Percentiles rank a stretch among this genome's conserved stretches.
Conservation (phyloP, 2,113 vertebrate species). For the Cacatua alba region DNA sequence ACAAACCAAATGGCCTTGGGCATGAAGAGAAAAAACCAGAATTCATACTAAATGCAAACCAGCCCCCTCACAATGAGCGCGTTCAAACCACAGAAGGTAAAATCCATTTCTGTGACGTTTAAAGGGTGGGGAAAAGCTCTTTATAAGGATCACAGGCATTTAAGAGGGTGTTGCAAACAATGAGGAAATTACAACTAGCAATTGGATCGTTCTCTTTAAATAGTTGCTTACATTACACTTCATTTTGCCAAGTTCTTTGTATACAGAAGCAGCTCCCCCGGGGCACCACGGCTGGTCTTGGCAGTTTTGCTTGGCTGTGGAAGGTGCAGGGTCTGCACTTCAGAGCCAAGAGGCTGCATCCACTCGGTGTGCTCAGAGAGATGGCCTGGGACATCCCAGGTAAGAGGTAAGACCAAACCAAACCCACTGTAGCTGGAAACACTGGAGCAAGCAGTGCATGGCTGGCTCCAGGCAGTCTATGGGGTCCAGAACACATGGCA, state of each 20-base stretch:
- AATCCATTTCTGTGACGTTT: conserved; percentile 41
- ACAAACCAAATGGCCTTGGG: not conserved
- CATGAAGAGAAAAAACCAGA: not conserved
- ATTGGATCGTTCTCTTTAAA: conserved; percentile 15
- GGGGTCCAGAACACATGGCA: not conserved
- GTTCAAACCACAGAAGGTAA: conserved; percentile 44
- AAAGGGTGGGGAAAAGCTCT: conserved; percentile 34
- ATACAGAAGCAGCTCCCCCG: not conserved
- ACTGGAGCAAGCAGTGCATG: not conserved
- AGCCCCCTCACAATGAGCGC: not conserved
- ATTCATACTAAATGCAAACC: not conserved
- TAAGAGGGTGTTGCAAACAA: conserved; percentile 53
- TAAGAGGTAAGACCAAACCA: not conserved
- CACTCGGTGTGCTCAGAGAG: not conserved
- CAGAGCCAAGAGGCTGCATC: not conserved
- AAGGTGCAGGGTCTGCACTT: not conserved
- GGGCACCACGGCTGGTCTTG: not conserved
- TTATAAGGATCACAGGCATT: conserved; percentile 40
- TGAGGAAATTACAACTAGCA: conserved; percentile 44
- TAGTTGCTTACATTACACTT: conserved; percentile 37
- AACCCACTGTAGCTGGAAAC: not conserved
- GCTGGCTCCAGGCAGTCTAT: not conserved
- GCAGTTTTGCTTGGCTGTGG: conserved; percentile 8
- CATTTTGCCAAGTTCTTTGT: not conserved
- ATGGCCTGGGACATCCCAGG: not conserved